Evolutionary conservation across 2,113 vertebrate genomes (phyloP), one percentile per base, ranked within the genome.

Genomic region (Callipepla californica): DNA sequence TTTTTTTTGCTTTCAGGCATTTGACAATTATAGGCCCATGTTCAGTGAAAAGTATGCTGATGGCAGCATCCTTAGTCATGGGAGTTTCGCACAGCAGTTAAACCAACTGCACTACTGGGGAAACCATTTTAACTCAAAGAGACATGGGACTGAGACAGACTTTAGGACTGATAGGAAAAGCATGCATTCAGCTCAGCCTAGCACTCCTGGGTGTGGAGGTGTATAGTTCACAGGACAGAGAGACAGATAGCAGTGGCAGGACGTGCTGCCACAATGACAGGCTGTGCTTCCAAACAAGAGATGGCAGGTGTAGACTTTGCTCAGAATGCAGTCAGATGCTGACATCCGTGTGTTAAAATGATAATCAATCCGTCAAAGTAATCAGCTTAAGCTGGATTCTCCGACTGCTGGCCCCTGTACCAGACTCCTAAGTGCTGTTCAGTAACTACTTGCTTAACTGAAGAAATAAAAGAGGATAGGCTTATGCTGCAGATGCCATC

Each of bases 401-500:
- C 50, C 42, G 55, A 44, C 25, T 63, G 45, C 14, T 85, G 22
- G 47, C 30, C 87, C 6, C n/a, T 66, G 30, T 26, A 59, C 1
- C 48, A 19, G 57, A 73, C 50, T 79, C 20, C 6, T 45, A 79
- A 23, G 7, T 68, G 63, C 18, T 85, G 38, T 48, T 91, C 32
- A 51, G 85, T 91, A 91, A 95, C 75, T 93, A 84, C 85, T 87
- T 89, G 58, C 67, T 80, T 87, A 67, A 53, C 51, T 61, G 45
- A 80, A 91, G 82, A 76, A 94, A 92, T 10, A 76, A 81, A 88
- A 51, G 6, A 83, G 42, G 74, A 48, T 73, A 87, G 32, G 48
- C 40, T 86, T 22, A 65, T 23, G 25, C 45, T 50, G 59, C 17
- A 75, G 61, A 65, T 82, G 70, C 28, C 78, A 38, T 57, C 66